Conservation (phyloP, 53 echinoderm and acorn worm genomes). For the Astropecten irregularis region DNA sequence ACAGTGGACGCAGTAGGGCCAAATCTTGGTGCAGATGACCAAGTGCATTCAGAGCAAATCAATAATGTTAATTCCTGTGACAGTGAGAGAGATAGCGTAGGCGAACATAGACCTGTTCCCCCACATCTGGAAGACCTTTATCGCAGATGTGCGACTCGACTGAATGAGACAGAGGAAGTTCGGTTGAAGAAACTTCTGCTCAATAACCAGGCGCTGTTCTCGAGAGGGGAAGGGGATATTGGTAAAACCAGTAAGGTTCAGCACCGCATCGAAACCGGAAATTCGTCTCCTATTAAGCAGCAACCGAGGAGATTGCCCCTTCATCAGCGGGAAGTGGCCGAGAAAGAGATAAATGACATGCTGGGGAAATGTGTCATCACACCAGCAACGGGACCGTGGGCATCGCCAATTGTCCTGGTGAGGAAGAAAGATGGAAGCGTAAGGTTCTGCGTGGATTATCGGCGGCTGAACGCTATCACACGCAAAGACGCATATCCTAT, state of each 20-base stretch:
- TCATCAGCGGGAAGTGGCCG: conserved; percentile 28
- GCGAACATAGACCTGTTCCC: too few species aligned
- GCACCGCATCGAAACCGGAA: conserved; percentile 33
- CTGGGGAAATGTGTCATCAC: conserved; percentile 33
- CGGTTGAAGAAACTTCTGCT: not conserved
- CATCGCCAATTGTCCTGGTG: too few species aligned
- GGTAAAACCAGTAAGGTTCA: conserved; percentile 30
- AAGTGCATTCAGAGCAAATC: too few species aligned
- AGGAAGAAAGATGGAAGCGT: too few species aligned
- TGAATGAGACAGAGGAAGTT: not conserved
- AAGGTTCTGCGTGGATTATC: conserved; percentile 7
- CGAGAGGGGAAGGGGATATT: conserved; percentile 10
- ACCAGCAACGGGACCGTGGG: conserved; percentile 42
- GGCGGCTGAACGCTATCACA: not conserved
- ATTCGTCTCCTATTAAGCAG: conserved; percentile 36
- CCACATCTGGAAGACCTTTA: conserved; percentile 1
- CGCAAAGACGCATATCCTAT: not conserved
- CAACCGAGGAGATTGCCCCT: conserved; percentile 42
- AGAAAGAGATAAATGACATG: conserved; percentile 41
- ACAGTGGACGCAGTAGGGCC: conserved; percentile 18
- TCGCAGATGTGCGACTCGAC: not conserved
- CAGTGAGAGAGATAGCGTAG: not conserved
- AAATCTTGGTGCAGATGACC: too few species aligned
- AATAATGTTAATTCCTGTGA: too few species aligned
- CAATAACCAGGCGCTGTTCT: conserved; percentile 29